These are phyloP conservation scores for Tethya wilhelma DNA, from an alignment of 37 sponge, comb jelly and placozoan species.

Conservation along the genomic window DNA sequence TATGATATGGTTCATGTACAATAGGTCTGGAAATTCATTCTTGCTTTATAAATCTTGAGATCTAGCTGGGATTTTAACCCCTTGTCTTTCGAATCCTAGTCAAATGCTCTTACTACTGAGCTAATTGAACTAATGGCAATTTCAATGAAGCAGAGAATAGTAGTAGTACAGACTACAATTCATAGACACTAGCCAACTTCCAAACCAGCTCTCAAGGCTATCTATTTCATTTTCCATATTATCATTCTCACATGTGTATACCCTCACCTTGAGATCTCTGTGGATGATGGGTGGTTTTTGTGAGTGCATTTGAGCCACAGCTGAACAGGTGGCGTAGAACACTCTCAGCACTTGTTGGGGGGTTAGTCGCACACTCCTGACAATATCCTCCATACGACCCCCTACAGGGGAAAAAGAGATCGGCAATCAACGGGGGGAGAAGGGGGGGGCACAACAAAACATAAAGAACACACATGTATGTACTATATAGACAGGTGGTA, in stretches of 20 bases:
- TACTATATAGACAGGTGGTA: not conserved
- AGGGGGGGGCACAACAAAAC: too few relatives aligned
- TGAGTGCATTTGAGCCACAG: constrained; percentile 90
- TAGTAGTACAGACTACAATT: too few relatives aligned
- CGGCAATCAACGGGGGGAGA: not conserved
- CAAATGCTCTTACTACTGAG: too few relatives aligned
- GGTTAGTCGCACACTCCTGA: constrained; percentile 33
- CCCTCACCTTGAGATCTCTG: constrained; percentile 90
- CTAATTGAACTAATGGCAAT: too few relatives aligned
- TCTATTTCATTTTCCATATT: too few relatives aligned
- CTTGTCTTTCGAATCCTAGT: too few relatives aligned
- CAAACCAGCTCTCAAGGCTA: too few relatives aligned
- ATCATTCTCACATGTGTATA: not conserved
- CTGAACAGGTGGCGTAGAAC: constrained; percentile 86
- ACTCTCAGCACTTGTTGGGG: constrained; percentile 79
- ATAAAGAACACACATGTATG: too few relatives aligned
- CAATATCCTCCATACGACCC: constrained; percentile 49
- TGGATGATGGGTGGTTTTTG: constrained; percentile 89
- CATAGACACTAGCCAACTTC: not conserved
- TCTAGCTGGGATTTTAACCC: too few relatives aligned
- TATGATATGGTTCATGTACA: not conserved
- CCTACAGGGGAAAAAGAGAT: constrained; percentile 15
- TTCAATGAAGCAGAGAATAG: too few relatives aligned
- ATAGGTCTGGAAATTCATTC: too few relatives aligned
- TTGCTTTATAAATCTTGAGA: too few relatives aligned